A percentile compares a stretch with the other conserved stretches of the same genome.
Conservation (phyloP, 1,140 invertebrate genomes). For the Atta colombica region DNA sequence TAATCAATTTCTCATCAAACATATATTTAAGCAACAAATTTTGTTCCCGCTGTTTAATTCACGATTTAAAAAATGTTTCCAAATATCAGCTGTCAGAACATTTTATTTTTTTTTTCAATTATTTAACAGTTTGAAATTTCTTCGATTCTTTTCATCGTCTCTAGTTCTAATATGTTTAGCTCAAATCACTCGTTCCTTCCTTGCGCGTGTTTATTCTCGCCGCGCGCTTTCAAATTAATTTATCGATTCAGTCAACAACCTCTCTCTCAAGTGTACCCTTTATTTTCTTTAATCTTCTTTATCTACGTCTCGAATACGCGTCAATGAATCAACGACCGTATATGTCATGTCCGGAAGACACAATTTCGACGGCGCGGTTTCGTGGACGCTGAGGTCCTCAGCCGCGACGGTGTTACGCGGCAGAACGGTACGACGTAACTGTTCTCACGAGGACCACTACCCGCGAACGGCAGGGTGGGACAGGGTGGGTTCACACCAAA, state of each 20-base stretch:
- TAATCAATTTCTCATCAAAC: not conserved
- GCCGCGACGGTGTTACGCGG: conserved; percentile 59
- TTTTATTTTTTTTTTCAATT: not conserved
- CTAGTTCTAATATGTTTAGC: not conserved
- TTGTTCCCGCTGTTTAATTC: not conserved
- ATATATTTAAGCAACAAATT: not conserved
- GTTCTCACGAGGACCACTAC: conserved; percentile 62
- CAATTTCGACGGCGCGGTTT: not conserved
- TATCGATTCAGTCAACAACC: conserved; percentile 47
- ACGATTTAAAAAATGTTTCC: not conserved
- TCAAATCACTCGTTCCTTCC: conserved; percentile 12
- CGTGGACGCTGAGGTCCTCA: not conserved
- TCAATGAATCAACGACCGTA: not conserved
- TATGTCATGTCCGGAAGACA: not conserved
- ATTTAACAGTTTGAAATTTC: conserved; percentile 1
- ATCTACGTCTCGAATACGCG: conserved; percentile 31
- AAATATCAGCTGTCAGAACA: not conserved
- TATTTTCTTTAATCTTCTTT: not conserved
- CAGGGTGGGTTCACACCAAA: conserved; percentile 42
- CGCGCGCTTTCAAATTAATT: conserved; percentile 40
- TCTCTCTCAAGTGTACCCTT: not conserved
- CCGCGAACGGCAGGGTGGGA: conserved; percentile 57
- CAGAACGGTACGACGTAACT: conserved; percentile 64
- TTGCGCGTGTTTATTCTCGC: conserved; percentile 33
- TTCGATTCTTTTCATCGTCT: not conserved